These are phyloP conservation scores for Listronotus bonariensis DNA, from an alignment of 1,140 invertebrate species.

Conservation along the genomic window DNA sequence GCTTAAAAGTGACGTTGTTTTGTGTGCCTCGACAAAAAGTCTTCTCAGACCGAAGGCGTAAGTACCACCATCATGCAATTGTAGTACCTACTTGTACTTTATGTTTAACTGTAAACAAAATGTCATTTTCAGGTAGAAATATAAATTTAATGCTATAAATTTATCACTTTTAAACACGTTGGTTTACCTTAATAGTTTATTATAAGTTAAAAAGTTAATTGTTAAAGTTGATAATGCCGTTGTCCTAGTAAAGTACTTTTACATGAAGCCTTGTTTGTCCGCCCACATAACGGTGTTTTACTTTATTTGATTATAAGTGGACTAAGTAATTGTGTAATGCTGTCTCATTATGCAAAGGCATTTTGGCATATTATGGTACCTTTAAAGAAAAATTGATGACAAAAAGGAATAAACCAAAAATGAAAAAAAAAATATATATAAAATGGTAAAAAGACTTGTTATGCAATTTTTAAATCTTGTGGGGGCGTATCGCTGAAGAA, in stretches of 20 bases:
- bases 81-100: no score
- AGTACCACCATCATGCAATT: constrained; percentile 37
- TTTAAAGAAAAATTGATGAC: no score
- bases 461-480: no score
- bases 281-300: constrained; percentile 15
- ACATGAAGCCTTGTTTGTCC: constrained; percentile 8
- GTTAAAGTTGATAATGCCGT: no score
- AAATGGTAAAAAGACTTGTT: no score
- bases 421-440: no score
- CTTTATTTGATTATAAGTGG: constrained; percentile 2
- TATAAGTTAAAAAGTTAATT: background rate
- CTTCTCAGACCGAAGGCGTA: constrained; percentile 56
- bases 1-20: constrained; percentile 56
- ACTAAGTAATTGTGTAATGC: constrained; percentile 15
- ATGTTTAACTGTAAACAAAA: background rate
- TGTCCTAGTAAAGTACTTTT: background rate
- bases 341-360: no score
- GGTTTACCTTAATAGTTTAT: no score
- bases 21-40: constrained; percentile 57
- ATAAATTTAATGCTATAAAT: background rate
- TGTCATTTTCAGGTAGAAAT: background rate
- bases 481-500: no score
- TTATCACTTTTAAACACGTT: background rate
- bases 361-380: background rate
- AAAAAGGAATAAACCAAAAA: no score